These are phyloP conservation scores for Cephus sareptanus DNA, from an alignment of 2,888 invertebrate species.

Conservation along the genomic window DNA sequence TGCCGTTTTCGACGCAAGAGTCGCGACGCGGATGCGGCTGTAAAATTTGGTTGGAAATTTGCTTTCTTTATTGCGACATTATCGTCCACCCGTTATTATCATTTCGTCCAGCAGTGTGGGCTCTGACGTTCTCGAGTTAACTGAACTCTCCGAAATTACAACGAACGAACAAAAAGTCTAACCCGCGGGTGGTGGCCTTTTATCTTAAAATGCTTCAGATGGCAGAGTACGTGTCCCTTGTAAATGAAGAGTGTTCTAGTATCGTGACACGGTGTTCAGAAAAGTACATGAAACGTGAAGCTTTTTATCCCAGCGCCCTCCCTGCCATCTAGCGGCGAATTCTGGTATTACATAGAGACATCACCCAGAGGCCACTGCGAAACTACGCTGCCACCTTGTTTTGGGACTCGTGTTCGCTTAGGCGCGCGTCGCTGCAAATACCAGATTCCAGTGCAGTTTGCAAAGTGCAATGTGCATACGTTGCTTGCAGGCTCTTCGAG, in stretches of 20 bases:
- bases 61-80: not conserved
- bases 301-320: not conserved
- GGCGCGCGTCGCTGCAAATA: not conserved
- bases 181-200: not conserved
- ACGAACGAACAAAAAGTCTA: not conserved
- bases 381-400: not conserved
- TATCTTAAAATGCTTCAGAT: not conserved
- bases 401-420: not conserved
- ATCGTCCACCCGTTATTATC: not conserved
- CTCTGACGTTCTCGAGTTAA: not conserved
- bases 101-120: not conserved
- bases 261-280: not conserved
- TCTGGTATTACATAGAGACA: not conserved
- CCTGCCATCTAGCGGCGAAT: not conserved
- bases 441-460: not conserved
- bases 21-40: not conserved
- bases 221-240: not conserved
- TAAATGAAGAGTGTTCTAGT: not conserved
- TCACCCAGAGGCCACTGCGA: not conserved
- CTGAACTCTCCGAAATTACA: not conserved
- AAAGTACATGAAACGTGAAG: not conserved
- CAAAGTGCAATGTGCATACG: not conserved
- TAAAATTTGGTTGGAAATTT: not conserved
- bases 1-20: not conserved
- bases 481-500: not conserved